Evolutionary conservation across 2,888 invertebrate species (phyloP).

Genomic region (Cartodere bifasciata): DNA sequence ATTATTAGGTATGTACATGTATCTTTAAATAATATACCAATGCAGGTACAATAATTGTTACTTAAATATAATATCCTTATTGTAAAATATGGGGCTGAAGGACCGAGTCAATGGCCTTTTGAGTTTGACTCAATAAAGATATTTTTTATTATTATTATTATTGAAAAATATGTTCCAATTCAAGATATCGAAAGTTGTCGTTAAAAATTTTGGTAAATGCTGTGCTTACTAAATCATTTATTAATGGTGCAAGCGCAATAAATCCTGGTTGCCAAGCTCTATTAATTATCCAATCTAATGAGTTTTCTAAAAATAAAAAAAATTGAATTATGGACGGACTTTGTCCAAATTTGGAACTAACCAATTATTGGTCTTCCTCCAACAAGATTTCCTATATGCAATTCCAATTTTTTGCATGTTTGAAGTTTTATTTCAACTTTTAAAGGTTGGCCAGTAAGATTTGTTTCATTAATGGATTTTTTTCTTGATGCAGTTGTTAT

Average conservation of each 20-base stretch:
- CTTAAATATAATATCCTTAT: too few species aligned
- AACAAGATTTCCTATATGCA: conserved; percentile 64
- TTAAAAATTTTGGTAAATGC: conserved; percentile 77
- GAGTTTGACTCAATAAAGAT: too few species aligned
- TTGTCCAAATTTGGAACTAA: conserved; percentile 26
- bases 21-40: too few species aligned
- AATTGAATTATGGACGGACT: too few species aligned
- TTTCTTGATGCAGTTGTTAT: conserved; percentile 49
- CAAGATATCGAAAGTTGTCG: conserved; percentile 60
- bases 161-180: conserved; percentile 50
- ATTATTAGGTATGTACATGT: too few species aligned
- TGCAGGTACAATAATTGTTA: too few species aligned
- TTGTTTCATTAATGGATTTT: conserved; percentile 28
- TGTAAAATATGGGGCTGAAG: too few species aligned
- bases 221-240: conserved; percentile 71
- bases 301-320: conserved; percentile 40
- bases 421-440: conserved; percentile 60
- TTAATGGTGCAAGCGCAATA: conserved; percentile 58
- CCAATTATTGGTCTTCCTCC: conserved; percentile 53
- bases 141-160: too few species aligned
- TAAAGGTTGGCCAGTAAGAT: conserved; percentile 30
- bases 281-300: conserved; percentile 67
- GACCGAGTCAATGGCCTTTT: too few species aligned
- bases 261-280: conserved; percentile 72
- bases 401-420: conserved; percentile 60